These are phyloP conservation scores for Monodelphis domestica DNA, from an alignment of 2,797 vertebrate genomes.

Conservation along the genomic window DNA sequence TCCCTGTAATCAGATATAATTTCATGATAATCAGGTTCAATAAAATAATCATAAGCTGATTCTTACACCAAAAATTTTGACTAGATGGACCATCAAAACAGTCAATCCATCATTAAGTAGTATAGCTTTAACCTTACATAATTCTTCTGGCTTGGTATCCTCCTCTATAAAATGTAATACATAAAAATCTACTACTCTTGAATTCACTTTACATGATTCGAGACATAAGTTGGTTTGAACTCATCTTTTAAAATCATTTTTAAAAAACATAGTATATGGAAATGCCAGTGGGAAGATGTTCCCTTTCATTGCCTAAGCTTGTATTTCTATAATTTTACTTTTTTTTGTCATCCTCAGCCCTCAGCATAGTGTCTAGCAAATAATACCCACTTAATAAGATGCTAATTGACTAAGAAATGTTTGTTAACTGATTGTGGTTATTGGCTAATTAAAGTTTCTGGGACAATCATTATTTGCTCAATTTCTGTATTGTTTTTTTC, in stretches of 20 bases:
- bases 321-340: constrained; percentile 7
- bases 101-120: neutral
- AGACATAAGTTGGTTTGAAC: constrained; percentile 32
- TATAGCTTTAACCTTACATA: constrained; percentile 12
- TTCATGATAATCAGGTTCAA: constrained; percentile 1
- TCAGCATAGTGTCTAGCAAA: neutral
- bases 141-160: neutral
- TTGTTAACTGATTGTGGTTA: neutral
- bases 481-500: constrained; percentile 29
- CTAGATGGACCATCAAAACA: constrained; percentile 37
- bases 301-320: constrained; percentile 26
- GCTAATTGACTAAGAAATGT: neutral
- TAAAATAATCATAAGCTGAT: neutral
- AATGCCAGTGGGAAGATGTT: constrained; percentile 37
- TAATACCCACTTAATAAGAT: constrained; percentile 54
- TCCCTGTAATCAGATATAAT: neutral
- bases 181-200: constrained; percentile 23
- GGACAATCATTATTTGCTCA: constrained; percentile 53
- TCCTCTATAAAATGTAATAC: constrained; percentile 42
- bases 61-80: constrained; percentile 35
- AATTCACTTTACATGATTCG: constrained; percentile 50
- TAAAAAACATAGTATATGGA: constrained; percentile 29
- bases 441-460: constrained; percentile 23
- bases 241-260: constrained; percentile 40
- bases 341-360: constrained; percentile 28